These are phyloP conservation scores for Bucorvus abyssinicus DNA, from an alignment of 2,797 vertebrate species.

Conservation along the genomic window DNA sequence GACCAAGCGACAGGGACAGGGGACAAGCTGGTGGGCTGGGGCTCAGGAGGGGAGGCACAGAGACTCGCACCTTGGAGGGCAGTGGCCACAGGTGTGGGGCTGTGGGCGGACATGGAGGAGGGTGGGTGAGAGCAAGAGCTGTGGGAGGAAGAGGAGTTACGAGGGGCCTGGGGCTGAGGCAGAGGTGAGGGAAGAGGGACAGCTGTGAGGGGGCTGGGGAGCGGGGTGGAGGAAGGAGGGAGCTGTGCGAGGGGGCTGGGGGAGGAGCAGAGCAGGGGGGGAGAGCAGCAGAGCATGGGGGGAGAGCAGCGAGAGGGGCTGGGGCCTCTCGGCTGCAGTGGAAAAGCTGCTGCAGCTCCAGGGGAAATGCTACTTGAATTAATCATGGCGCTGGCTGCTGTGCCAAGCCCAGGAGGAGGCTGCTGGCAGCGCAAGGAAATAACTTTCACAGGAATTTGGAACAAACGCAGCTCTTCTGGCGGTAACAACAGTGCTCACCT, in stretches of 20 bases:
- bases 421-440: slow-evolving; percentile 68
- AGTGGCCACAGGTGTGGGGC: background rate
- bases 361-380: slow-evolving; percentile 73
- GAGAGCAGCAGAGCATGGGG: slow-evolving; percentile 23
- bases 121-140: background rate
- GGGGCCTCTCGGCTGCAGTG: slow-evolving; percentile 56
- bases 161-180: background rate
- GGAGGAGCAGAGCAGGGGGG: slow-evolving; percentile 24
- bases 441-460: slow-evolving; percentile 73
- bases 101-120: background rate
- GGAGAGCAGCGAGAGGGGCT: slow-evolving; percentile 26
- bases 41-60: background rate
- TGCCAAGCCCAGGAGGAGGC: slow-evolving; percentile 72
- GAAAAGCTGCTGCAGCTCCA: slow-evolving; percentile 72
- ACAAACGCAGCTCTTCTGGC: slow-evolving; percentile 65
- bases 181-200: background rate
- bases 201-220: slow-evolving; percentile 7
- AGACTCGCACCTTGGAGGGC: background rate
- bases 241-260: background rate
- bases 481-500: slow-evolving; percentile 52
- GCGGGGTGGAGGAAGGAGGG: background rate
- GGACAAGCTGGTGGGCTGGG: background rate
- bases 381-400: slow-evolving; percentile 71
- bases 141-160: background rate
- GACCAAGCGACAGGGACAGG: background rate